Evolutionary conservation across 2,888 invertebrate species (phyloP), one percentile per base, ranked within the genome.

Genomic region (Chrysomela aeneicollis): DNA sequence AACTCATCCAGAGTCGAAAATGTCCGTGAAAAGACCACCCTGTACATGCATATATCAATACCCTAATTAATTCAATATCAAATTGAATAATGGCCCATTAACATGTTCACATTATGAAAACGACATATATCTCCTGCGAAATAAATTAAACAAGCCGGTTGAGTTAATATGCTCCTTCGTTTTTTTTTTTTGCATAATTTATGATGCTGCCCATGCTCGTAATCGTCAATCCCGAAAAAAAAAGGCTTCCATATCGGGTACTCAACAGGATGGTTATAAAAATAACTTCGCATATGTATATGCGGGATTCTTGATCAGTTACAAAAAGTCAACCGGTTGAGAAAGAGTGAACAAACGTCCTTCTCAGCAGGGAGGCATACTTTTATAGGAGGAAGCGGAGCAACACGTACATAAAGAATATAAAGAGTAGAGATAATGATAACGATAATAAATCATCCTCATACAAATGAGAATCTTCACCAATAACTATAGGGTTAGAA

Each of bases 281-380:
- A 62, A 62, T 62, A 58, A 62, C 52, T 50, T 26, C 22, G 17
- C 32, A 61, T 17, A 46, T 46, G n/a, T 51, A 53, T 19, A 51
- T 52, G 53, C 30, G 55, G 59, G 58, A 59, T 55, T 66, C 51
- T 62, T 62, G 59, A 66, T 66, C 55, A 19, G 47, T 17, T 17
- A 62, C 58, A 61, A 65, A 61, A 62, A 49, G 18, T 26, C 52
- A 50, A 65, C 65, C 65, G 66, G 66, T 66, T 66, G 62, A 42
- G 42, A 50, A 59, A 50, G 55, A 59, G 66, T 66, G 62, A 66
- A 66, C 59, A 66, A 66, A 66, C 66, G 66, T 59, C 66, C 66
- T 66, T 66, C 66, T 66, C 62, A 50, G 22, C 59, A 22, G 66
- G 62, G 62, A 59, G 62, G 59, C 52, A 4, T 17, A 22, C 17